Base-by-base conservation (phyloP, 92 coral and sea anemone species). In the Actinostola sp. region DNA sequence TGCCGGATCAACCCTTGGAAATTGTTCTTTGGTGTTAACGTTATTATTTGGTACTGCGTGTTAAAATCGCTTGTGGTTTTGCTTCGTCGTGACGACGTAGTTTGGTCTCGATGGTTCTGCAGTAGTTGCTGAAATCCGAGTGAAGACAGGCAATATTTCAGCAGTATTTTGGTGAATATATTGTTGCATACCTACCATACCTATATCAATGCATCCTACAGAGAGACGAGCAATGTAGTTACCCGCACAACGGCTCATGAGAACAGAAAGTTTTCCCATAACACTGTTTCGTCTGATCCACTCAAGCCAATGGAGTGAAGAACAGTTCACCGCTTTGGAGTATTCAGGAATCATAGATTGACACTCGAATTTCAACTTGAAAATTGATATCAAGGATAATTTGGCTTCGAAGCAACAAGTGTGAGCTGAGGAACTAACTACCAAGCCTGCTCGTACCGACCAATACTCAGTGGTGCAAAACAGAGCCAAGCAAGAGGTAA, bases 111-210 rank as follows among this genome's bases (percentile, higher is more conserved):
- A 4, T 9, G 59, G 26, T 1, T n/a, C 0, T 7, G 59, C 35
- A 61, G 46, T 30, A 61, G 17, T 21, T 50, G 31, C 12, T 17
- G 62, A 49, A 0, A 32, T 50, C 61, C 0, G 33, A 19, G 74
- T 68, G 61, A 13, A 68, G 61, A 68, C 29, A 50, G 11, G 20
- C 48, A n/a, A 53, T 46, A 33, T 43, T 66, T 66, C 71, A 66
- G 71, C 71, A 19, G 71, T 21, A 29, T 43, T 29, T 23, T 46
- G 61, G 7, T 4, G 72, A 46, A 46, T 42, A 56, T 63, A 51
- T 39, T 24, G 48, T 52, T 69, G 63, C 88, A 83, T 83, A 61
- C 83, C 71, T 27, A n/a, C 44, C 67, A 83, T 83, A 68, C 88
- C 83, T 21, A 9, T 24, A 41, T 53, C 25, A 61, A 30, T 67